phyloP scores from a whole-genome alignment of 2,797 vertebrate genomes.

The Melanotaenia nigrans region DNA sequence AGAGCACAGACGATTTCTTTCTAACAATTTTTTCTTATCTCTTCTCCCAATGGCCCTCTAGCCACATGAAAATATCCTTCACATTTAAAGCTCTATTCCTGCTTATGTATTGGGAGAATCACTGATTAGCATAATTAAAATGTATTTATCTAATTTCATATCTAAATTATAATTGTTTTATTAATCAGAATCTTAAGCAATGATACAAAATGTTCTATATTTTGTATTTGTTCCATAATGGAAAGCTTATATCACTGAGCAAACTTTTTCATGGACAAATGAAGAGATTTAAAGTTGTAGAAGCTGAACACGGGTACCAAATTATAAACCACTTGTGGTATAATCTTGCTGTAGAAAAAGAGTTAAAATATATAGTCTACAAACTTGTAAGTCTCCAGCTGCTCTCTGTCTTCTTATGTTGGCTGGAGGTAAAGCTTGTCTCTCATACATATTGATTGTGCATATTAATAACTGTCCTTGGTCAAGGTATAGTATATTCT shows the following conservation, averaged over 20 bases:
- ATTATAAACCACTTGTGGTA: neutral
- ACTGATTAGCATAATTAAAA: neutral
- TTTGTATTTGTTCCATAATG: neutral
- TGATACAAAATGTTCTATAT: neutral
- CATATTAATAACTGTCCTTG: conserved; percentile 24
- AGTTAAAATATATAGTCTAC: neutral
- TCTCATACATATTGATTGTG: conserved; percentile 17
- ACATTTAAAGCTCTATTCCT: neutral
- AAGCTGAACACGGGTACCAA: neutral
- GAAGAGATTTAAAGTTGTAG: neutral
- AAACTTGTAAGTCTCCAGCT: conserved; percentile 1
- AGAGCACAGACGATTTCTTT: conserved; percentile 5
- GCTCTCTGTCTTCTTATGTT: conserved; percentile 4
- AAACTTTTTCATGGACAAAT: neutral
- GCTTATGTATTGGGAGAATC: neutral
- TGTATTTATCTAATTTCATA: neutral
- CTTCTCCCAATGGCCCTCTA: neutral
- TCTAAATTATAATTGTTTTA: neutral
- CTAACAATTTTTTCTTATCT: neutral
- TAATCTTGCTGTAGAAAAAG: conserved; percentile 7
- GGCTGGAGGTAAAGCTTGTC: conserved; percentile 4
- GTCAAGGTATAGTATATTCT: conserved; percentile 17
- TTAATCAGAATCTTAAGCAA: neutral
- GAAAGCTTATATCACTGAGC: neutral
- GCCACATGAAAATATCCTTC: neutral